Evolutionary conservation across 2,888 invertebrate genomes (phyloP), one percentile per base, ranked within the genome.

Genomic region (Ochlodes sylvanus): DNA sequence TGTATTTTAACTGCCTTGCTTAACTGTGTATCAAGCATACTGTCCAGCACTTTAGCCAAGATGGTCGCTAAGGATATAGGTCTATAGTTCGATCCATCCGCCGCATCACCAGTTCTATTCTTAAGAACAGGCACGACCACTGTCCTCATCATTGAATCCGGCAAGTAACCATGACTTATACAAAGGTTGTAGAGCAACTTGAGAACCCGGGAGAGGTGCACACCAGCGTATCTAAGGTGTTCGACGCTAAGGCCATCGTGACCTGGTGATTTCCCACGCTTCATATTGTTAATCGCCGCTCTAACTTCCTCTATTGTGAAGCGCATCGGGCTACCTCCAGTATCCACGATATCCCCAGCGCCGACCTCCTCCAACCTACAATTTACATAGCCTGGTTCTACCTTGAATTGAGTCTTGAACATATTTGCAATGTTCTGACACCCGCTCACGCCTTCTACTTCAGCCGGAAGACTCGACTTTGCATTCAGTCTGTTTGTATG

Each of bases 31-130:
- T 73, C 44, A 38, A 38, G 38, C 38, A 38, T 9, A 32, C 70
- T 62, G 57, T 72, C 69, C 21, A 73, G 27, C 7, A 71, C 68
- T 12, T 71, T 72, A 2, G 72, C 70, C 21, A 68, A 42, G n/a
- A 64, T 32, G 17, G 57, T 68, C n/a, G 65, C 64, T 38, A 69
- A 55, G 10, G 69, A 69, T 15, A 63, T 69, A 12, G 69, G 63
- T 19, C 69, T 58, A 17, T 69, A 63, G 32, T 63, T 69, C 6
- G 50, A 58, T 19, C 57, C 58, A 42, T 63, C 69, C 19, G 63
- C 52, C 12, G 58, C 34, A 60, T 69, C 63, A 21, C 61, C 55
- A 34, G 65, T 61, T 15, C 65, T 7, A 69, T 41, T 7, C 38
- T 38, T 27, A 5, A 27, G 3, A 5, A 27, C 27, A 27, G 27